These are phyloP conservation scores for Dioctria rufipes DNA, from an alignment of 2,888 invertebrate species.

Conservation along the genomic window DNA sequence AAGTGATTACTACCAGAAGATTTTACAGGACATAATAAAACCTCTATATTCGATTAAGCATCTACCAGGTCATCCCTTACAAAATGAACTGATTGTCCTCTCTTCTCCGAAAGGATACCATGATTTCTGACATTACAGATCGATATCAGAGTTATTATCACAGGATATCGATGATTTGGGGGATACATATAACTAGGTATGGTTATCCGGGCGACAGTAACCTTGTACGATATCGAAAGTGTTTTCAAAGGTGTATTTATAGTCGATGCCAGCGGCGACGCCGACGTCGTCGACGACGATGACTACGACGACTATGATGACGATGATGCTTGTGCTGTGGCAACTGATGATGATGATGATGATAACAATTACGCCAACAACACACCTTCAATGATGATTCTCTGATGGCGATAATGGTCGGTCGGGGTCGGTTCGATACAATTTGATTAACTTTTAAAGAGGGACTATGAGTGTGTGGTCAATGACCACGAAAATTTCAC, in stretches of 20 bases:
- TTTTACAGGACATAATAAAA: neutral
- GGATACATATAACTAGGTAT: neutral
- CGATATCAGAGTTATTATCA: constrained; percentile 23
- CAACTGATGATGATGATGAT: neutral
- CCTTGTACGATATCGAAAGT: constrained; percentile 59
- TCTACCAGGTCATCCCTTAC: neutral
- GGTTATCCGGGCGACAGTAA: constrained; percentile 44
- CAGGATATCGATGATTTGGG: constrained; percentile 19
- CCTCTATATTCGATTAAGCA: neutral
- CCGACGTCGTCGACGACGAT: neutral
- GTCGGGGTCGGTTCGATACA: neutral
- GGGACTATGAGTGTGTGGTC: constrained; percentile 23
- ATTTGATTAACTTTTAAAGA: constrained; percentile 50
- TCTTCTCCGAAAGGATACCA: neutral
- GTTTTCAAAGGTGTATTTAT: constrained; percentile 39
- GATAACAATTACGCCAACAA: neutral
- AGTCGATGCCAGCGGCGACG: neutral
- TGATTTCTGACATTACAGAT: neutral
- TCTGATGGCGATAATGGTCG: constrained; percentile 12
- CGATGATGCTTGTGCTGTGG: neutral
- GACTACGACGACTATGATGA: neutral
- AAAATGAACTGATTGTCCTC: neutral
- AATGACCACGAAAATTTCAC: constrained; percentile 45
- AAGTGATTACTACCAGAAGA: too few species aligned
- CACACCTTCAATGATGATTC: neutral